Evolutionary conservation across 1,140 invertebrate species (phyloP).

Genomic region (Atopsyche davidsoni): DNA sequence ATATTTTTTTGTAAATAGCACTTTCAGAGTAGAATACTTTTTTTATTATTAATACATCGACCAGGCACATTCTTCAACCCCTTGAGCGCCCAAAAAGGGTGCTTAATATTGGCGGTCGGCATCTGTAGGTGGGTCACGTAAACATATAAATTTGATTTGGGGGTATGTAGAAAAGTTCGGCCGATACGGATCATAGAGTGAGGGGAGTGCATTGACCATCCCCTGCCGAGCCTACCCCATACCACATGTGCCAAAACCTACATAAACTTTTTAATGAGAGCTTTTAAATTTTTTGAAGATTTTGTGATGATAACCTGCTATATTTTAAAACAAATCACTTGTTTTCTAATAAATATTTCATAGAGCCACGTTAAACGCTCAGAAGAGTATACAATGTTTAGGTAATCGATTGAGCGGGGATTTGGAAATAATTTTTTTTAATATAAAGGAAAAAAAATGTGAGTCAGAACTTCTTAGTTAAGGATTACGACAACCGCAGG

Average conservation of each 20-base stretch:
- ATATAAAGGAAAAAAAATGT: too few species aligned
- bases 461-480: too few species aligned
- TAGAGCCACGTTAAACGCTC: background rate
- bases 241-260: background rate
- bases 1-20: too few species aligned
- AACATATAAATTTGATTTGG: conserved; percentile 12
- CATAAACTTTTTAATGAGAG: background rate
- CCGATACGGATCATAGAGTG: background rate
- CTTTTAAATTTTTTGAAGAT: background rate
- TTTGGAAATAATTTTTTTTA: too few species aligned
- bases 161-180: conserved; percentile 6
- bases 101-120: too few species aligned
- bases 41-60: too few species aligned
- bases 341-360: background rate
- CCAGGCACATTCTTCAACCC: background rate
- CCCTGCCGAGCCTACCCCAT: background rate
- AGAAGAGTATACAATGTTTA: too few species aligned
- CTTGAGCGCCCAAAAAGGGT: background rate
- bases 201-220: too few species aligned
- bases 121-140: conserved; percentile 1
- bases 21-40: too few species aligned
- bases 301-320: too few species aligned
- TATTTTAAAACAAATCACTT: background rate
- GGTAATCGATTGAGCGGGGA: too few species aligned
- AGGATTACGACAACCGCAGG: too few species aligned